Percentiles rank a stretch among this genome's conserved stretches.
Evolutionary conservation across 2,797 vertebrate genomes (phyloP).

Genomic region (Oryzias sinensis): DNA sequence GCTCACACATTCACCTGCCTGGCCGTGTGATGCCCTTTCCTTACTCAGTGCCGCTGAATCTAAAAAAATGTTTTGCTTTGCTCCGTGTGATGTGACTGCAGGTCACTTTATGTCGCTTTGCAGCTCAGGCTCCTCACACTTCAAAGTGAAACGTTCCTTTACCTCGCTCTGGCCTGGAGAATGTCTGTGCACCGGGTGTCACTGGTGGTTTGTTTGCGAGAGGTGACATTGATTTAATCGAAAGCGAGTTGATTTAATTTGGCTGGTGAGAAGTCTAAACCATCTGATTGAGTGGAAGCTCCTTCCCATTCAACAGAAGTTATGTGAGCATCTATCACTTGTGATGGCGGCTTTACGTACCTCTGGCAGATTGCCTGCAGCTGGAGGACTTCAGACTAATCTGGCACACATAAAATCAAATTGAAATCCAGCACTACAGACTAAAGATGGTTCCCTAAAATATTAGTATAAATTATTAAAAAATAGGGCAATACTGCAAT

Average conservation of each 20-base stretch:
- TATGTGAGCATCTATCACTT: conserved; percentile 47
- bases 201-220: conserved; percentile 39
- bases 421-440: conserved; percentile 8
- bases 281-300: conserved; percentile 54
- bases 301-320: conserved; percentile 42
- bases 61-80: too few relatives aligned
- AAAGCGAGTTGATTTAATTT: conserved; percentile 69
- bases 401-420: conserved; percentile 33
- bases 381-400: conserved; percentile 39
- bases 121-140: conserved; percentile 7
- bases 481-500: background rate
- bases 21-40: too few relatives aligned
- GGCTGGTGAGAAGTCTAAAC: conserved; percentile 50
- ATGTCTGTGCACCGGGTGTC: conserved; percentile 30
- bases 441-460: conserved; percentile 6
- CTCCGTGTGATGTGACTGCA: too few relatives aligned
- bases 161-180: conserved; percentile 31
- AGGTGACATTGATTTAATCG: conserved; percentile 55
- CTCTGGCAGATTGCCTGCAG: conserved; percentile 40
- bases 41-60: too few relatives aligned
- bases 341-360: conserved; percentile 38
- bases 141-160: conserved; percentile 46
- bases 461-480: conserved; percentile 11
- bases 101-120: too few relatives aligned
- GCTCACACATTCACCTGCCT: too few relatives aligned